Conservation (phyloP, 2,888 invertebrate species). For the Brachylomia viminalis region DNA sequence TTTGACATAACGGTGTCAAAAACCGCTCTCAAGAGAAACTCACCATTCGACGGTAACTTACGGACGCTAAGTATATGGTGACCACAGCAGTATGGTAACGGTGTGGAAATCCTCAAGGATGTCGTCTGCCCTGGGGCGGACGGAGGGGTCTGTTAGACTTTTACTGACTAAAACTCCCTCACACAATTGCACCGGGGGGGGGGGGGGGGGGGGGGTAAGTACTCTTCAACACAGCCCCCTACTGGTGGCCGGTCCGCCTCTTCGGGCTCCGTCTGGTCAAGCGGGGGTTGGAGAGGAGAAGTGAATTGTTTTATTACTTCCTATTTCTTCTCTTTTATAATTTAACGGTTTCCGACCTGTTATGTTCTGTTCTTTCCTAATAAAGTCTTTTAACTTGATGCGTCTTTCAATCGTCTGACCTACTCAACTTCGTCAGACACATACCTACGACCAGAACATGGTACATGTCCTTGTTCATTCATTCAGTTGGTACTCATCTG, state of each 20-base stretch:
- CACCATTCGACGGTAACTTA: not conserved
- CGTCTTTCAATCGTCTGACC: not conserved
- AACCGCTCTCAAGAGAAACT: not conserved
- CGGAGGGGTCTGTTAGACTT: too few species aligned
- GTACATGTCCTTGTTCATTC: not conserved
- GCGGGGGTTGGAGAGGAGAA: not conserved
- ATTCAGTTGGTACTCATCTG: not conserved
- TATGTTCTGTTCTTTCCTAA: not conserved
- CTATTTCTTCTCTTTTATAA: not conserved
- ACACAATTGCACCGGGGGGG: too few species aligned
- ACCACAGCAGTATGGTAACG: accelerated
- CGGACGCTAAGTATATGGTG: not conserved
- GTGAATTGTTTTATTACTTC: not conserved
- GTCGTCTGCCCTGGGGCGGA: too few species aligned
- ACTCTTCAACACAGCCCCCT: too few species aligned
- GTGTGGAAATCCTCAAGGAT: too few species aligned
- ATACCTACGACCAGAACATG: not conserved
- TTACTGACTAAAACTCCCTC: too few species aligned
- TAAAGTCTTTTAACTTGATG: not conserved
- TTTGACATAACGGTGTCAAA: not conserved
- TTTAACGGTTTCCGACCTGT: not conserved
- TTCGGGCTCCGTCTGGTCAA: too few species aligned
- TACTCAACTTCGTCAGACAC: not conserved
- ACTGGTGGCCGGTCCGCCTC: too few species aligned
- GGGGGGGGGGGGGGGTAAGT: too few species aligned